Evolutionary conservation across 2,113 vertebrate species (phyloP), one percentile per base, ranked within the genome.

Genomic region (Atractosteus spatula): DNA sequence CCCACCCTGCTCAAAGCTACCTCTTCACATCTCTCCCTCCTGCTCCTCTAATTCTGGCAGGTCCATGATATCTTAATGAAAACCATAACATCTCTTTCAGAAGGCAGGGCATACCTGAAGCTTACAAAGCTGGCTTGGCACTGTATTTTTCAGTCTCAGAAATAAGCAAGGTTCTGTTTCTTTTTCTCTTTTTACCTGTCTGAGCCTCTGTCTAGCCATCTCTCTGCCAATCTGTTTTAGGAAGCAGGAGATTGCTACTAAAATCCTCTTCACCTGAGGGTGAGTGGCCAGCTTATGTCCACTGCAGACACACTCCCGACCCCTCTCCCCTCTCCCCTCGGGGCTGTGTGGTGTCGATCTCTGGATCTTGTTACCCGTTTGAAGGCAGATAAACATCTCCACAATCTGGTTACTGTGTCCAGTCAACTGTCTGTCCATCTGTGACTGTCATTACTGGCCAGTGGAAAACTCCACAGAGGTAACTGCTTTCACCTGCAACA

Each of bases 351-450:
- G 11, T 59, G 12, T 59, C 10, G 13, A 59, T 8, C 5, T n/a
- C 57, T 59, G 57, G 11, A 59, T 59, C 57, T 16, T 11, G 57
- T 59, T 59, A 13, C 57, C 5, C 5, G 11, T 59, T 59, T 51
- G 10, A 13, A 59, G 57, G 5, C 57, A 59, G 57, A 59, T 59
- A 59, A 13, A n/a, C 57, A 59, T 59, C 57, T 59, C 57, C 76
- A 72, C 71, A 76, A 78, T 78, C 66, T 76, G 73, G 76, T 70
- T 71, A 73, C 41, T 63, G 4, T 55, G 29, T 57, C 55, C 55
- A 69, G 79, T 80, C 78, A 76, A 79, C 75, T 74, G 71, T 75
- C 77, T 16, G 14, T 66, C 79, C 78, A 68, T 82, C 78, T 85
- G 83, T 47, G 79, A 77, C 57, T 13, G 57, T n/a, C n/a, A 59